Evolutionary conservation across 2,113 vertebrate species (phyloP), one percentile per base, ranked within the genome.

Genomic region (Ammospiza nelsoni): DNA sequence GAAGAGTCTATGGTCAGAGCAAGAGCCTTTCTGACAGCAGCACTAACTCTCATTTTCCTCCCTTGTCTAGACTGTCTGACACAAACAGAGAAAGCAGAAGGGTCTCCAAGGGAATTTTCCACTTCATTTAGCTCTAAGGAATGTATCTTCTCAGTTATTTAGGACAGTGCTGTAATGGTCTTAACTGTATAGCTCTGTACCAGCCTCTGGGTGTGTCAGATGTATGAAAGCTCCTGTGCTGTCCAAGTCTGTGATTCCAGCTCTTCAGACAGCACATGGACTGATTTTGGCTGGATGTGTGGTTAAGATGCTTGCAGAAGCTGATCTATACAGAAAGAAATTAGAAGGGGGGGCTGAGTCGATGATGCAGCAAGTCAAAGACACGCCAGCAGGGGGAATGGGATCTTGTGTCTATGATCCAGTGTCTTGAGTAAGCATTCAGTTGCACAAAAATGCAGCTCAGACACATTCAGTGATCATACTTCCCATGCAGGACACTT

Each of bases 81-180:
- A 80, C 62, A 88, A 92, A 88, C 59, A 62, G 75, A 80, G 76
- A 88, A 93, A 83, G 67, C 82, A 90, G 62, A 84, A 92, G 67
- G 52, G n/a, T 92, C 83, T 90, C 83, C 80, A 94, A 88, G 80
- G 83, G 57, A 94, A 92, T 76, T 94, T 97, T 93, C 89, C 89
- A 57, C 57, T 95, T 95, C 52, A 68, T 73, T 90, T 94, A 89
- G 73, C 57, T 63, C 57, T 37, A n/a, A 90, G 94, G 76, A 96
- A 89, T 82, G 76, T 68, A 75, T 91, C 86, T 84, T 90, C 79
- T 84, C 48, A 67, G 55, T 88, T 97, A 93, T 72, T 84, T 87
- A 78, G 80, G 72, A 93, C 84, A 87, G 43, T 54, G 61, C 48
- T 87, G 52, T 87, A 94, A 94, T 84, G 51, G 29, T 78, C 80